A percentile compares a stretch with the other conserved stretches of the same genome.
phyloP scores from a whole-genome alignment of 2,888 invertebrate genomes.

The Clanis bilineata region DNA sequence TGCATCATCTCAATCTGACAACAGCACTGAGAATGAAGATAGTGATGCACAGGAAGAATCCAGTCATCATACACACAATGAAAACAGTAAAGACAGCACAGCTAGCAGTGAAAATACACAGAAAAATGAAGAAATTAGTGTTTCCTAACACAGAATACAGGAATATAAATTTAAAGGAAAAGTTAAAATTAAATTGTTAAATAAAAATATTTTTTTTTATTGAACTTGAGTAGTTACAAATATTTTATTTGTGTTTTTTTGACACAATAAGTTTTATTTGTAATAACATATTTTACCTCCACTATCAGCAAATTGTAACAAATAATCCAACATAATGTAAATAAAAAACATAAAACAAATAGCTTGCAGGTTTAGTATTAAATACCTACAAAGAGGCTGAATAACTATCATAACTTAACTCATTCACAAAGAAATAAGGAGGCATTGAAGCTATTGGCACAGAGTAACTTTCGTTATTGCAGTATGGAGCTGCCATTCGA shows the following conservation, averaged over 20 bases:
- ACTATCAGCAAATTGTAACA: no score
- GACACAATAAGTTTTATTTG: not conserved
- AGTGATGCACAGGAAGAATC: conserved; percentile 29
- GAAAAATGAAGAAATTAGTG: not conserved
- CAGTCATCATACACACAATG: conserved; percentile 36
- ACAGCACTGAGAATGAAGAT: conserved; percentile 47
- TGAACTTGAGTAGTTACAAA: no score
- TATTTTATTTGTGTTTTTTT: not conserved
- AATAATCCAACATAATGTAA: not conserved
- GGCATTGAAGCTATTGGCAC: conserved; percentile 33
- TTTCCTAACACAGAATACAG: not conserved
- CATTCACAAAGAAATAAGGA: conserved; percentile 33
- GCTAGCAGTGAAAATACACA: conserved; percentile 1
- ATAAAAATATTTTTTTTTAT: not conserved
- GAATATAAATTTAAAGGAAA: conserved; percentile 12
- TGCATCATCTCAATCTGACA: conserved; percentile 57
- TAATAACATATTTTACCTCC: no score
- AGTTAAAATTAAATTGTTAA: not conserved
- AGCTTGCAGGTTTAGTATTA: not conserved
- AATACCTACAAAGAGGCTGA: conserved; percentile 16
- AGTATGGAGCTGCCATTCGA: conserved; percentile 26
- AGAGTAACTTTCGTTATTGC: conserved; percentile 28
- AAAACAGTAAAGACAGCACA: conserved; percentile 23
- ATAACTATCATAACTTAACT: conserved; percentile 27
- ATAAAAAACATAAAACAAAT: conserved; percentile 19